These are phyloP conservation scores for Zaprionus inermis DNA, from an alignment of 1,140 invertebrate genomes.

Conservation along the genomic window DNA sequence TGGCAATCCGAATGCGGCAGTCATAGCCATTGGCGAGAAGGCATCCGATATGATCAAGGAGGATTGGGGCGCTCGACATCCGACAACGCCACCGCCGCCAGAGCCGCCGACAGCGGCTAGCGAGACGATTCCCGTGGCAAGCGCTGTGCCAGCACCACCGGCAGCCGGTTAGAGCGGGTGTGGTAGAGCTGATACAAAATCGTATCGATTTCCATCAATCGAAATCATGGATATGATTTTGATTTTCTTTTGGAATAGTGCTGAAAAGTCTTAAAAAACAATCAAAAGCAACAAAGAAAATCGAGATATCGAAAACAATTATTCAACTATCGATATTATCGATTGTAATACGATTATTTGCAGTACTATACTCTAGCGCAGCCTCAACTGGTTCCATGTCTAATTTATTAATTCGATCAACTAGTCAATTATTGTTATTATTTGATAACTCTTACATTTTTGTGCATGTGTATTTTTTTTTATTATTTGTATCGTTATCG, in stretches of 20 bases:
- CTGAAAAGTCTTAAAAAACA: no score
- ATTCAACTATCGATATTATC: no score
- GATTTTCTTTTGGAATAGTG: no score
- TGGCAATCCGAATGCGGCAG: slow-evolving; percentile 92
- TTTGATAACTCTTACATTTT: slow-evolving; percentile 29
- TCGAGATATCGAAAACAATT: no score
- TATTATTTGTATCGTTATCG: background rate
- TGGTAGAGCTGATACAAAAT: no score
- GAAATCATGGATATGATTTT: no score
- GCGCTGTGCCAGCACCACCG: background rate
- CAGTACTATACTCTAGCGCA: no score
- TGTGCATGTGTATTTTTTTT: slow-evolving; percentile 22
- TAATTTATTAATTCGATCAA: slow-evolving; percentile 57
- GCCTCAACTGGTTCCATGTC: slow-evolving; percentile 14
- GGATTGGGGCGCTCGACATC: slow-evolving; percentile 86
- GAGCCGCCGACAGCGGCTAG: background rate
- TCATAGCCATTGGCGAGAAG: slow-evolving; percentile 90
- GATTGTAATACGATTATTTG: no score
- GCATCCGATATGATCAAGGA: slow-evolving; percentile 91
- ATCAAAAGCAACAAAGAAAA: no score
- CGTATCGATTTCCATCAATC: no score
- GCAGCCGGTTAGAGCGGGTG: slow-evolving; percentile 1
- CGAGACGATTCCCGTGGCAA: background rate
- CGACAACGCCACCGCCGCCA: background rate
- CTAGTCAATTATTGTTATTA: slow-evolving; percentile 66